Base-by-base conservation (phyloP, 1,140 invertebrate species). In the Pogonognathellus flavescens region DNA sequence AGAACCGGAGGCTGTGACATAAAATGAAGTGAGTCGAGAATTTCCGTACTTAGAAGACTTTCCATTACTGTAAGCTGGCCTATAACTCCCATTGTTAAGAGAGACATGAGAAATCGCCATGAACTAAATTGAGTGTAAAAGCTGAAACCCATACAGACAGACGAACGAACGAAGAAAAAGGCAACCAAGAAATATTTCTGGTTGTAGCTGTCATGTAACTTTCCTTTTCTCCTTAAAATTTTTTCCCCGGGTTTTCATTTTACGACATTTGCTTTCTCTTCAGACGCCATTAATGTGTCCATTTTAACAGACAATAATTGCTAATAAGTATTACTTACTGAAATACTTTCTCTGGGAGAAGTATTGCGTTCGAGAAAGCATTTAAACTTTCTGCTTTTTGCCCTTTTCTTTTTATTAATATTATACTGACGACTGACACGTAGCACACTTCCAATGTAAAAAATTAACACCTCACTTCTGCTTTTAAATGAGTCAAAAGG, bases 121-220 rank as follows among this genome's bases (percentile, higher is more conserved):
- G 70, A 76, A 76, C 25, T 76, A 76, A 76, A 50, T 31, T 76
- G 14, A 76, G 14, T 76, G 70, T 76, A 76, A 76, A 76, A 76
- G 14, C 70, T 76, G 41, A 76, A 76, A 50, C 53, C 53, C n/a
- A 76, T 31, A 50, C 41, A 76, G 14, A 18, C 70, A 76, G 16
- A 50, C 13, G 16, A 16, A 18, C 6, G 11, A 76, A 76, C 16
- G 1, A 57, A 76, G 41, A 76, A 49, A 41, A 41, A 41, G 6
- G 6, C 2, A 41, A 41, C 31, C 31, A 41, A 41, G 31, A 41
- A 1, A 41, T 41, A 41, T 41, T 41, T 41, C 31, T 41, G 31
- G 2, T 41, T 6, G 2, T 6, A 41, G 6, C 31, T 41, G 31
- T 41, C 31, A 41, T 41, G 31, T 41, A 41, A 55, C 20, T 22